Conservation (phyloP, 2,888 invertebrate genomes). For the Meta bourneti region DNA sequence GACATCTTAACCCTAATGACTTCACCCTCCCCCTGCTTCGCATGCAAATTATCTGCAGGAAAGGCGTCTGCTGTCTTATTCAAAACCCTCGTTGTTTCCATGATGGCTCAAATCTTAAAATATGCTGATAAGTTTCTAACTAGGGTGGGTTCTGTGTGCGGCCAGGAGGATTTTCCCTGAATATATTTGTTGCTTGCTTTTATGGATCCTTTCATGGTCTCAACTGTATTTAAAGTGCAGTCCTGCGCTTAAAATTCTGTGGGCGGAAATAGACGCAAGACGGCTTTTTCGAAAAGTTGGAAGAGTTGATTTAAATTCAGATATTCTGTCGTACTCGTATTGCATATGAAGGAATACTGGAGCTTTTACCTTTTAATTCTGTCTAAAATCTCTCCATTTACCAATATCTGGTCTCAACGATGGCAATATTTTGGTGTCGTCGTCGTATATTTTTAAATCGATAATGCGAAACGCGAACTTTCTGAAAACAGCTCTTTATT, state of each 20-base stretch:
- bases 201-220: neutral
- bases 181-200: neutral
- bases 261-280: neutral
- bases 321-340: neutral
- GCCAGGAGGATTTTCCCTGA: neutral
- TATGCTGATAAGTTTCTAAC: slow-evolving; percentile 3
- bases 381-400: neutral
- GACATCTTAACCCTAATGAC: slow-evolving; percentile 43
- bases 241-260: neutral
- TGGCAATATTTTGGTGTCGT: neutral
- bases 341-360: neutral
- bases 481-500: too few relatives aligned
- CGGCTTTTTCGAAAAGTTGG: neutral
- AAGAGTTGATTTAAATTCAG: neutral
- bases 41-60: slow-evolving; percentile 33
- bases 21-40: slow-evolving; percentile 8
- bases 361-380: neutral
- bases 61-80: neutral
- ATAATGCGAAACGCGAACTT: too few relatives aligned
- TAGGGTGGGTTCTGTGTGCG: neutral
- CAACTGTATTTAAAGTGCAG: neutral
- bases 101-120: neutral
- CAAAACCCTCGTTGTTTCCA: slow-evolving; percentile 7
- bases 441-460: too few relatives aligned
- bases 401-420: neutral